Base-by-base conservation (phyloP, 2,888 invertebrate species). In the Gnatocerus cornutus region DNA sequence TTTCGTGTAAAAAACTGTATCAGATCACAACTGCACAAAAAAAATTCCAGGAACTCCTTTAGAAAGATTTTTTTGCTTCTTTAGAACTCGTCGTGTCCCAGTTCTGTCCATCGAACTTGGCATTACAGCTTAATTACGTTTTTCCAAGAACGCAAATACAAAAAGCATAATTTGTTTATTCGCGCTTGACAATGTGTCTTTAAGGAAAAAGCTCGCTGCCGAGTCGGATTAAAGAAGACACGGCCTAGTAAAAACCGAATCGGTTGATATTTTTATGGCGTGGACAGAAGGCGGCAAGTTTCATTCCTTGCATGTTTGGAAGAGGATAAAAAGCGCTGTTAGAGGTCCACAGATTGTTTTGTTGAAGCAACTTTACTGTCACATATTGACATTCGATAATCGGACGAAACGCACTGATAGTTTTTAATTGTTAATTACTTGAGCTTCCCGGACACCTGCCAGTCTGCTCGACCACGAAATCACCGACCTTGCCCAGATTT, bases 261-360 rank as follows among this genome's bases (percentile, higher is more conserved):
- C 74, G 76, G 68, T 56, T 75, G 81, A 82, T 82, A 84, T 84
- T 84, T 84, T 83, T 83, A 84, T 82, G 82, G 82, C 81, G 81
- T 77, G 80, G 78, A 80, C 77, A 76, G 73, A 74, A 80, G 83
- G 82, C 83, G 83, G 82, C 83, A 81, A 71, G 69, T 72, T 74
- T 77, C 79, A 82, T 82, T 81, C 81, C 73, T 76, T 56, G 75
- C 75, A 76, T 80, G 76, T 77, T 72, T 71, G 53, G 39, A 12
- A 37, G 33, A 56, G 61, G 52, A 55, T 68, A 71, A 71, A 71
- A 71, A 71, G 56, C 27, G 61, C 29, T 45, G 45, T 58, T 69
- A 56, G 14, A 61, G 43, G 29, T 41, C 37, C 52, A 69, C 66
- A 72, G 75, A 77, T 77, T 77, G 76, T 77, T 77, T 76, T 74